phyloP scores from a whole-genome alignment of 2,888 invertebrate genomes.

The Erebia ligea region DNA sequence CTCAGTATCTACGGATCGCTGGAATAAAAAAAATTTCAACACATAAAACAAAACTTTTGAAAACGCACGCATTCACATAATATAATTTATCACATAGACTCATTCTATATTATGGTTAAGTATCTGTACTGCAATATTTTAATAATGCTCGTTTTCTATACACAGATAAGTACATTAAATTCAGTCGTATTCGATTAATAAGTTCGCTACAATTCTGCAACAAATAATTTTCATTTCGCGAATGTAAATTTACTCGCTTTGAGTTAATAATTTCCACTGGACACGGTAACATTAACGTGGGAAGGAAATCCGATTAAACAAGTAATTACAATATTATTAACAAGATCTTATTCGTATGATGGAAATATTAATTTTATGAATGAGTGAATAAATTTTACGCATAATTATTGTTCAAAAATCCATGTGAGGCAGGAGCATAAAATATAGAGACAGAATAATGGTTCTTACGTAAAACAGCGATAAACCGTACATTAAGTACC shows the following conservation, averaged over 20 bases:
- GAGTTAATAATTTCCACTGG: conserved; percentile 33
- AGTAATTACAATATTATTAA: conserved; percentile 32
- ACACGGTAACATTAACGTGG: conserved; percentile 28
- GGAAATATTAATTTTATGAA: conserved; percentile 20
- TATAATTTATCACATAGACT: background rate
- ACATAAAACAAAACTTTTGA: background rate
- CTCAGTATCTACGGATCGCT: too few species aligned
- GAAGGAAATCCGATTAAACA: conserved; percentile 34
- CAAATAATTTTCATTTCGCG: conserved; percentile 26
- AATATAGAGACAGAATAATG: too few species aligned
- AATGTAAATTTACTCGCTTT: conserved; percentile 34
- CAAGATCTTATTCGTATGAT: conserved; percentile 27
- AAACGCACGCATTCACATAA: background rate
- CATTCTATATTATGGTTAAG: background rate
- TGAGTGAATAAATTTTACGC: conserved; percentile 1
- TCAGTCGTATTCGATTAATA: conserved; percentile 7
- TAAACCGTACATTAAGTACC: too few species aligned
- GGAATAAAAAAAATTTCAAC: background rate
- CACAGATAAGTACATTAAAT: conserved; percentile 2
- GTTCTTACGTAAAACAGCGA: too few species aligned
- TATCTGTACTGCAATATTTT: background rate
- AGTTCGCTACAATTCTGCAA: conserved; percentile 19
- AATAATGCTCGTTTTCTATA: background rate
- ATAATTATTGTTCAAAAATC: background rate
- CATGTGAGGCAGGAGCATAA: too few species aligned